phyloP scores from a whole-genome alignment of 2,797 vertebrate genomes.

The Xiphorhynchus erythropygius region DNA sequence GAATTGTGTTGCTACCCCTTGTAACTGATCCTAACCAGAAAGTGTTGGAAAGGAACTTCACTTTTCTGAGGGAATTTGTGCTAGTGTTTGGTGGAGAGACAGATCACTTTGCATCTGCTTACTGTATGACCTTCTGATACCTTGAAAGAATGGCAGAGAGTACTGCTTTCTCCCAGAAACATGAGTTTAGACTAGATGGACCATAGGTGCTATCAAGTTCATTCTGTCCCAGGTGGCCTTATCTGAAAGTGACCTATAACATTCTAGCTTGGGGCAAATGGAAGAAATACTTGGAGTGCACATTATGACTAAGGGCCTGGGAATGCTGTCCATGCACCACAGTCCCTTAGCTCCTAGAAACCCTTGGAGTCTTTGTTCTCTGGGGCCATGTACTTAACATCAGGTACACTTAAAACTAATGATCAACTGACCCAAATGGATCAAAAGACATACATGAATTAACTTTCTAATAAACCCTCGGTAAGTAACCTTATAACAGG shows the following conservation, averaged over 20 bases:
- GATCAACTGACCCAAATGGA: constrained; percentile 33
- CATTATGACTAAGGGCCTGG: constrained; percentile 32
- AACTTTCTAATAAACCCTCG: constrained; percentile 42
- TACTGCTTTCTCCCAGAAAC: background rate
- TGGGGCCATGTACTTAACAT: constrained; percentile 38
- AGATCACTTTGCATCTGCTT: background rate
- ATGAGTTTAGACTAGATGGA: background rate
- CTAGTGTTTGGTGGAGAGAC: background rate
- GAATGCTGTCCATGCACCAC: constrained; percentile 1
- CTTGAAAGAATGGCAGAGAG: background rate
- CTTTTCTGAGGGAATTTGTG: background rate
- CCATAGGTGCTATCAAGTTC: background rate
- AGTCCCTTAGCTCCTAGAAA: background rate
- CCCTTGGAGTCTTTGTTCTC: constrained; percentile 11
- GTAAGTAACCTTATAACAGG: constrained; percentile 30
- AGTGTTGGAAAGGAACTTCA: background rate
- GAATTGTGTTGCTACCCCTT: background rate
- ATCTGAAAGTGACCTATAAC: background rate
- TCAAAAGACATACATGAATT: constrained; percentile 17
- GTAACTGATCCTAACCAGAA: background rate
- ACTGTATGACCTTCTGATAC: background rate
- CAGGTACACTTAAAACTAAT: constrained; percentile 17
- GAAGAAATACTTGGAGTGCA: background rate
- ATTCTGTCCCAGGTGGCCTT: background rate
- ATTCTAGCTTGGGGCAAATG: background rate